Base-by-base conservation (phyloP, 2,888 invertebrate species). In the Ochlodes sylvanus region DNA sequence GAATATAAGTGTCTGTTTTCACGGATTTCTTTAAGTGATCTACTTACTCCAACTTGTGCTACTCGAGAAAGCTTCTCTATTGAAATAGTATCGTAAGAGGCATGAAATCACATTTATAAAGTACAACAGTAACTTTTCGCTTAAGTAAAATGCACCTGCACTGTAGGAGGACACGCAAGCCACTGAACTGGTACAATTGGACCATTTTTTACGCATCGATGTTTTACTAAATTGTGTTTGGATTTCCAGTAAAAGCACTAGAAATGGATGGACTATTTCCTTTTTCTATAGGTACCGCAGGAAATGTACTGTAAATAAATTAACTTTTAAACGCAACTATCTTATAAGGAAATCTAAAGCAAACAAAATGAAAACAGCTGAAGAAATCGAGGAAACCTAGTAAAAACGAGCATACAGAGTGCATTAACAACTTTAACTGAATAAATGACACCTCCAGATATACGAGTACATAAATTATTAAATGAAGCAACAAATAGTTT, bases 191-290 rank as follows among this genome's bases (percentile, higher is more conserved):
- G 87, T 79, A 73, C 79, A 75, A 73, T 72, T 86, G 89, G 74
- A 76, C 88, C 81, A 88, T 79, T 85, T 89, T 86, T 87, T 83
- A 86, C 82, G 86, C 83, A 66, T 70, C 71, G 63, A 60, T 57
- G 69, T 70, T 69, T 60, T 54, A 63, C 50, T 66, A 68, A 72
- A 71, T 70, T 68, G 58, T 64, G 54, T 70, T 65, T 66, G 47
- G 63, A 44, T 61, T 55, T 42, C 47, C 12, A 69, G 17, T 42
- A 63, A 63, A 65, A 68, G 56, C 21, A 15, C 21, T 62, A 41
- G 21, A 44, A 44, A 67, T 61, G 38, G 10, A 50, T 17, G 50
- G 19, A 10, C 7, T 50, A 44, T 15, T 3, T 27, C 27, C 27
- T 27, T 27, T n/a, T n/a, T n/a, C n/a, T n/a, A n/a, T 27, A 27